A percentile compares a stretch with the other conserved stretches of the same genome.
phyloP scores from a whole-genome alignment of 2,888 invertebrate species.

The Thymelicus acteon region DNA sequence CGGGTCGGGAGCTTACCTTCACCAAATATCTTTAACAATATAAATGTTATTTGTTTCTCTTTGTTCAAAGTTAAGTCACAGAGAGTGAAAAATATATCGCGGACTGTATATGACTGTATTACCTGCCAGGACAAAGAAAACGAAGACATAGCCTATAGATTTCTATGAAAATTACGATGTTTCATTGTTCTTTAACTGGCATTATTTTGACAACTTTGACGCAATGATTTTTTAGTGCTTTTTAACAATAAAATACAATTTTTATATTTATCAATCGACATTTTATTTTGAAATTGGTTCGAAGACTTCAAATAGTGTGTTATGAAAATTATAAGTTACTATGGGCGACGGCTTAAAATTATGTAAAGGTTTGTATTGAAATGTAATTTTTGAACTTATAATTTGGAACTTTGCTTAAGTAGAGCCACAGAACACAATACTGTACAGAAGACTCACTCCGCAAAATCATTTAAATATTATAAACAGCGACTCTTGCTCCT shows the following conservation, averaged over 20 bases:
- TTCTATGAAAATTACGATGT: conserved; percentile 56
- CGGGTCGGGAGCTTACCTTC: no score
- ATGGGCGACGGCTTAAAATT: conserved; percentile 76
- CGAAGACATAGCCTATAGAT: conserved; percentile 60
- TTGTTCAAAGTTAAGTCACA: no score
- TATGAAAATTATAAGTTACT: conserved; percentile 78
- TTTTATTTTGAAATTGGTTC: conserved; percentile 64
- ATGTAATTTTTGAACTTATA: background rate
- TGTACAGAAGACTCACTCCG: no score
- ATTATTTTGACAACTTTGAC: conserved; percentile 78
- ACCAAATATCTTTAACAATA: no score
- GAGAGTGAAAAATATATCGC: no score
- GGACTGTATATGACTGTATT: background rate
- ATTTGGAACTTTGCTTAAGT: background rate
- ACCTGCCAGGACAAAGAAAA: conserved; percentile 16
- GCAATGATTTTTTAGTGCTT: conserved; percentile 79
- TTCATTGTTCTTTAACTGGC: conserved; percentile 64
- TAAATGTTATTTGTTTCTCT: no score
- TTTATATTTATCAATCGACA: conserved; percentile 70
- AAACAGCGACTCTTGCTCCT: no score
- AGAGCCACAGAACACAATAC: background rate
- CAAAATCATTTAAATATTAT: no score
- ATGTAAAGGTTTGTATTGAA: conserved; percentile 63
- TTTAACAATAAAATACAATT: conserved; percentile 64
- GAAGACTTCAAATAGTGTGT: conserved; percentile 59